Evolutionary conservation across 2,113 vertebrate species (phyloP), one percentile per base, ranked within the genome.

Genomic region (Trochalopteron elliotii): DNA sequence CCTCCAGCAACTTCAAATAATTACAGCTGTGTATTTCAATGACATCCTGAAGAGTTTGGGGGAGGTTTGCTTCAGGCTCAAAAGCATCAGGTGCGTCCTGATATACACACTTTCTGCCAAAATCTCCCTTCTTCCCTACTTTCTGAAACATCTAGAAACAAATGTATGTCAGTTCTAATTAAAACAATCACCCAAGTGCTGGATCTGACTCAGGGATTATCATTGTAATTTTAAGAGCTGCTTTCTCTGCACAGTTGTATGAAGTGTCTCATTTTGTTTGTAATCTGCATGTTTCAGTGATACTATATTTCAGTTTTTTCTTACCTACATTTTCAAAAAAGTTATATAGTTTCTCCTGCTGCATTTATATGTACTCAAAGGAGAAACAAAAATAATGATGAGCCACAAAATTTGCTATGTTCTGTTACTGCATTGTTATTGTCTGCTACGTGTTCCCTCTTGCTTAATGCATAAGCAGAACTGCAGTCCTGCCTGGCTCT

Each of bases 1-100:
- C 92, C 95, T 96, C 67, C 87, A 95, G 90, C 92, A 97, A 93
- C 88, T 96, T 94, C 80, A 96, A 86, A 96, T 96, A 96, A 96
- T 96, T 94, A 89, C 90, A 94, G 96, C 90, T 96, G 83, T 94
- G 79, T 96, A 84, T 95, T 90, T 96, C 89, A 93, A 93, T 89
- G 93, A 92, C 88, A 94, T 72, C 86, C 88, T 95, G 92, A 97
- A 84, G 94, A 95, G 88, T 96, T 75, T 94, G 76, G 44, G 93
- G 93, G 90, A 90, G 90, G 79, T 84, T 93, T 94, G 70, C 90
- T 95, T 95, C 86, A 89, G 86, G 86, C 83, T 96, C 86, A 93
- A 94, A 64, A 96, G 93, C 90, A 97, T 97, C 96, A 97, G 96
- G 94, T 94, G 94, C 90, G 88, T 95, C 86, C 94, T 87, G 83